A percentile compares a stretch with the other conserved stretches of the same genome.
Conservation (phyloP, 1,140 invertebrate genomes). For the Coelopa frigida region DNA sequence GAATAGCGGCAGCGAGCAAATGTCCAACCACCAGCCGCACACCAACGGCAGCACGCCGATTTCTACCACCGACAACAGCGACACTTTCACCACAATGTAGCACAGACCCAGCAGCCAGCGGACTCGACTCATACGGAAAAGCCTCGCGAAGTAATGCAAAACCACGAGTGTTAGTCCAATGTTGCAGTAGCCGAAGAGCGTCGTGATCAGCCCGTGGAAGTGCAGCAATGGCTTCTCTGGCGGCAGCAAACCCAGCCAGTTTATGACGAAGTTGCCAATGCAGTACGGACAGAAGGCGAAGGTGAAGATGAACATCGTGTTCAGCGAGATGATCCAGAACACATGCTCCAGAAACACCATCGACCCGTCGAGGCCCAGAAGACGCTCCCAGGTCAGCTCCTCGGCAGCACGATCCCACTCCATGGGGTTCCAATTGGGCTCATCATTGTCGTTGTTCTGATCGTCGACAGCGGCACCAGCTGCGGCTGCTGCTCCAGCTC, state of each 20-base stretch:
- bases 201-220: conserved; percentile 89
- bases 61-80: conserved; percentile 85
- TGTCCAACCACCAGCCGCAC: conserved; percentile 98
- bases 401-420: conserved; percentile 97
- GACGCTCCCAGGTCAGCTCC: conserved; percentile 94
- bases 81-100: conserved; percentile 97
- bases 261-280: conserved; percentile 80
- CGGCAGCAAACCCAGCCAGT: conserved; percentile 67
- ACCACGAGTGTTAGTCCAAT: conserved; percentile 78
- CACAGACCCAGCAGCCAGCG: conserved; percentile 85
- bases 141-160: conserved; percentile 68
- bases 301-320: conserved; percentile 91
- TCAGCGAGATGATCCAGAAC: conserved; percentile 97
- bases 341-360: conserved; percentile 97
- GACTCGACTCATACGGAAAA: conserved; percentile 71
- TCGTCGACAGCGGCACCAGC: conserved; percentile 35
- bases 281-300: conserved; percentile 95
- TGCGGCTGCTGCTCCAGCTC: conserved; percentile 4
- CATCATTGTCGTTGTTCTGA: conserved; percentile 52
- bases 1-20: conserved; percentile 93
- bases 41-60: conserved; percentile 94
- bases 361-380: conserved; percentile 94
- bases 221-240: conserved; percentile 66
- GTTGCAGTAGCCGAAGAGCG: conserved; percentile 86
- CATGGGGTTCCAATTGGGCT: conserved; percentile 96